A percentile compares a stretch with the other conserved stretches of the same genome.
phyloP scores from a whole-genome alignment of 2,888 invertebrate genomes.

The Tetragonula carbonaria region DNA sequence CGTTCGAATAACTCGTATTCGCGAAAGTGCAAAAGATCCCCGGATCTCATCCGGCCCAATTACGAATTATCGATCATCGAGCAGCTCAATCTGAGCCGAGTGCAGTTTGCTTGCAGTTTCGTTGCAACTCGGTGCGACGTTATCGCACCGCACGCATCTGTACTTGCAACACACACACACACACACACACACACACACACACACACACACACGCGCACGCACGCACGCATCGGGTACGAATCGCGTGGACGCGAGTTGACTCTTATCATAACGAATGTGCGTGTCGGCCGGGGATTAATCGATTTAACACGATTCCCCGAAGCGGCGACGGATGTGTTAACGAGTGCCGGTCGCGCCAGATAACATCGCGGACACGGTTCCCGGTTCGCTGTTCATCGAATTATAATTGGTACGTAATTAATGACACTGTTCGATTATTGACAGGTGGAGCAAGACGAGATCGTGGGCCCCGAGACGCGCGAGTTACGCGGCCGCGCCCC shows the following conservation, averaged over 20 bases:
- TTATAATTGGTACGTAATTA: conserved; percentile 81
- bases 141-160: conserved; percentile 35
- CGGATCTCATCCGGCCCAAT: background rate
- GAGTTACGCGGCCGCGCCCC: conserved; percentile 46
- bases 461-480: conserved; percentile 44
- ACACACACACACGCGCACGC: background rate
- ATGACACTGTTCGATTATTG: conserved; percentile 75
- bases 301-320: conserved; percentile 67
- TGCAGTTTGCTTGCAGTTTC: conserved; percentile 4
- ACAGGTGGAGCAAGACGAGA: conserved; percentile 69
- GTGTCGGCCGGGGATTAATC: conserved; percentile 64
- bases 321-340: conserved; percentile 66
- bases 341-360: conserved; percentile 60
- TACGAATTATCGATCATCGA: conserved; percentile 37
- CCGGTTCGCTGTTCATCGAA: conserved; percentile 66
- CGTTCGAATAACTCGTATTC: background rate
- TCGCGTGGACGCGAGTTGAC: background rate
- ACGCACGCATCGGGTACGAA: background rate
- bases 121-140: background rate
- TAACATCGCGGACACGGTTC: conserved; percentile 68
- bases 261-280: conserved; percentile 62
- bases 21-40: background rate
- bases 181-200: background rate
- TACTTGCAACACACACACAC: background rate
- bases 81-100: background rate